phyloP scores from a whole-genome alignment of 2,113 vertebrate species.

The Myrmophylax atrothorax region DNA sequence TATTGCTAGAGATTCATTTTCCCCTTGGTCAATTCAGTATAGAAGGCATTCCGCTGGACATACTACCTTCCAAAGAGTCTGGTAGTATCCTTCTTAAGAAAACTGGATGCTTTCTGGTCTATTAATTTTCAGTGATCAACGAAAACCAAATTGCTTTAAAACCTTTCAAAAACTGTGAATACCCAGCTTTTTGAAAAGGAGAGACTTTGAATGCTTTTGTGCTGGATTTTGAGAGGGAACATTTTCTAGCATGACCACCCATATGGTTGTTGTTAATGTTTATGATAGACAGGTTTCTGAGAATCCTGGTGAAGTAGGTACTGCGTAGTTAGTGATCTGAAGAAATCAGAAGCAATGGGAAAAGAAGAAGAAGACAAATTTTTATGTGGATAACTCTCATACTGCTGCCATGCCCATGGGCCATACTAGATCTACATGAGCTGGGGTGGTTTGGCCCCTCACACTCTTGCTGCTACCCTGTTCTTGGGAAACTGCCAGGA shows the following conservation, averaged over 20 bases:
- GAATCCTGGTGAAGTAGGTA: neutral
- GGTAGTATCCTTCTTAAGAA: neutral
- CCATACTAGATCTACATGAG: accelerated
- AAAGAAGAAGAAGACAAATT: neutral
- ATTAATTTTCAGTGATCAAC: neutral
- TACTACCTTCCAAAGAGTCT: neutral
- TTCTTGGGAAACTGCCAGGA: neutral
- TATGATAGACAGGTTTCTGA: neutral
- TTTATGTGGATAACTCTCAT: neutral
- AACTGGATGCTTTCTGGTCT: neutral
- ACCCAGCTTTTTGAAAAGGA: neutral
- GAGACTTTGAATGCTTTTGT: neutral
- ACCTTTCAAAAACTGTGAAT: neutral
- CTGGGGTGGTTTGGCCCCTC: neutral
- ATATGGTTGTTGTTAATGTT: neutral
- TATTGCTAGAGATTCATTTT: neutral
- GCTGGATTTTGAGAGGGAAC: neutral
- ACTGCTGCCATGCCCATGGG: neutral
- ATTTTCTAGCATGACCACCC: neutral
- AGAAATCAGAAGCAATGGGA: neutral
- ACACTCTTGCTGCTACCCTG: neutral
- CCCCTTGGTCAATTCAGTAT: neutral
- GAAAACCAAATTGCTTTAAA: neutral
- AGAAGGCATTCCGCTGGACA: neutral
- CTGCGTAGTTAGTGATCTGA: neutral